Evolutionary conservation across 1,140 invertebrate genomes (phyloP).

Genomic region (Alviniconcha marisindica): DNA sequence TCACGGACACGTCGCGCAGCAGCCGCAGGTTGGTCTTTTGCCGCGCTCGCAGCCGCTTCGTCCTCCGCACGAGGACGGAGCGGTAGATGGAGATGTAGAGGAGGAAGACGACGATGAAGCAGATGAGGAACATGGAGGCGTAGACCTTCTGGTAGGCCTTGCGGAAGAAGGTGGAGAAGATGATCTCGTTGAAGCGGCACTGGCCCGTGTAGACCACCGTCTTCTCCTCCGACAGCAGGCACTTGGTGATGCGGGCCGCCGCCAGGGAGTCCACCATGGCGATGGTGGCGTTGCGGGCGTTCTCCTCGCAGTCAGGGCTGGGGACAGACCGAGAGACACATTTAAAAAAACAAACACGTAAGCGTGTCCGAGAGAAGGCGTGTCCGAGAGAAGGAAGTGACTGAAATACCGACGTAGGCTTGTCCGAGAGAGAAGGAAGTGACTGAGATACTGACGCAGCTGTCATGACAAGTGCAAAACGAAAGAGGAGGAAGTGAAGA

Average conservation of each 20-base stretch:
- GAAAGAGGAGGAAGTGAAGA: too few species aligned
- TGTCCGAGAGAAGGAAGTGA: too few species aligned
- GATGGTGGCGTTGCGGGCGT: background rate
- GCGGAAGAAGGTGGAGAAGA: conserved; percentile 57
- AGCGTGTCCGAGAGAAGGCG: too few species aligned
- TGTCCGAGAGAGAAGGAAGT: too few species aligned
- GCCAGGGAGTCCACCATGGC: background rate
- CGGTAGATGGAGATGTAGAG: conserved; percentile 68
- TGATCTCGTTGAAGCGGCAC: conserved; percentile 52
- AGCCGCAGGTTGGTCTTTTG: conserved; percentile 52
- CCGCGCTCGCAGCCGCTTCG: conserved; percentile 54
- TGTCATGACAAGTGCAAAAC: too few species aligned
- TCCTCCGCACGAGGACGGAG: conserved; percentile 59
- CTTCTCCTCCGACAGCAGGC: background rate
- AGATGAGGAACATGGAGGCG: conserved; percentile 61
- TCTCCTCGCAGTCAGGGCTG: conserved; percentile 2
- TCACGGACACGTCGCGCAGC: conserved; percentile 53
- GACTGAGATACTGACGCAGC: too few species aligned
- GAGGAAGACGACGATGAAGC: conserved; percentile 63
- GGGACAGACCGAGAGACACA: too few species aligned
- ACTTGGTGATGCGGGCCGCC: background rate
- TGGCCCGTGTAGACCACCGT: conserved; percentile 49
- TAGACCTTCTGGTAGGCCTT: conserved; percentile 67
- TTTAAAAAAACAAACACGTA: too few species aligned
- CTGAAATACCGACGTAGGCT: too few species aligned